Evolutionary conservation across 2,797 vertebrate species (phyloP), one percentile per base, ranked within the genome.

Genomic region (Lutjanus argentimaculatus): DNA sequence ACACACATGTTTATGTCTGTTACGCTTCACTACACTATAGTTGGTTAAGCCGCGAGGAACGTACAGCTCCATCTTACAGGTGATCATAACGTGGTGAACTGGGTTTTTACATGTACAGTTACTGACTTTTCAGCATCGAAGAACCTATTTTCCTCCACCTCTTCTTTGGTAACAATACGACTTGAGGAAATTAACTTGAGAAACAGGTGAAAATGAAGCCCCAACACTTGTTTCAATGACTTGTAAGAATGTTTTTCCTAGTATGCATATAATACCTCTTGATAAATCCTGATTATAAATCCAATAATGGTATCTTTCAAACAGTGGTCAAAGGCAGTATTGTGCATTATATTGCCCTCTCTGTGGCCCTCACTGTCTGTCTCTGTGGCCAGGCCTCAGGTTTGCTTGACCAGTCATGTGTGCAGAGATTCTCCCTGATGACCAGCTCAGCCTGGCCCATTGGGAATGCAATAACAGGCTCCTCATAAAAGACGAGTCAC

Each of bases 321-420:
- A 72, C 62, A 79, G 49, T 57, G 49, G 59, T 90, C 83, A 88
- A 88, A 86, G 79, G 80, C 72, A 76, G 82, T 84, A 89, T 89
- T 92, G 88, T 92, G 84, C 57, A 40, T 89, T 83, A 88, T 80
- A 79, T 75, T 84, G 89, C 70, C 79, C 80, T 69, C 70, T 78
- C 77, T 45, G 77, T 77, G 83, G 77, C 79, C 87, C 73, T 84
- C 36, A 10, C 49, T 49, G 46, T 63, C 49, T 55, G 55, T 80
- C 79, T 87, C 80, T 83, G 80, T 19, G 45, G 63, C 77, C 67
- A 14, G 77, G 73, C 82, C 59, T 82, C 58, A 75, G 82, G 80
- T 90, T 73, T 88, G 92, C 90, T 89, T 92, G 92, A 85, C 68
- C 87, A 79, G 82, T 85, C 92, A 93, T 93, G 92, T 92, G 89